Conservation (phyloP, 2,888 invertebrate species). For the Protodeltote pygarga region DNA sequence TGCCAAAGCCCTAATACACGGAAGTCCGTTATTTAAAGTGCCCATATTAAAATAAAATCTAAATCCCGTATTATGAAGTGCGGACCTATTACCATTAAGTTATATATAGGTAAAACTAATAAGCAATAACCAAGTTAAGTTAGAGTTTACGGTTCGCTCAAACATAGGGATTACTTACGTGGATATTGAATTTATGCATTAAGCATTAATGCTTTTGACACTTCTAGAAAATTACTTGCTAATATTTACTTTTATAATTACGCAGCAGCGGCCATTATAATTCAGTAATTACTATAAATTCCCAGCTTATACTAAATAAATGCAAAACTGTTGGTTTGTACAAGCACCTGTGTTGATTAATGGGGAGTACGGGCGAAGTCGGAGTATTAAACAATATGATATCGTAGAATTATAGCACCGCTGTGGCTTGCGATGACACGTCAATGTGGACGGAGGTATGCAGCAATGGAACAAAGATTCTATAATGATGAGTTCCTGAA, state of each 20-base stretch:
- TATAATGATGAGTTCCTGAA: too few relatives aligned
- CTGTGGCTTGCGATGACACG: constrained; percentile 51
- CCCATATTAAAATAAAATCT: too few relatives aligned
- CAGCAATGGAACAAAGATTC: constrained; percentile 5
- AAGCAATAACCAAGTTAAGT: neutral
- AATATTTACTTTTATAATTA: constrained; percentile 9
- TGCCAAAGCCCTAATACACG: too few relatives aligned
- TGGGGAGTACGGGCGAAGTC: constrained; percentile 44
- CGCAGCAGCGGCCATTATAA: constrained; percentile 17
- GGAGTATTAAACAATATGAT: constrained; percentile 59
- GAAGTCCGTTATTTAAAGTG: too few relatives aligned
- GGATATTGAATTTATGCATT: neutral
- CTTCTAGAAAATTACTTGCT: neutral
- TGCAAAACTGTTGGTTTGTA: constrained; percentile 29
- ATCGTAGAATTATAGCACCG: constrained; percentile 65
- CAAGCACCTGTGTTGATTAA: constrained; percentile 56
- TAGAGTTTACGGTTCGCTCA: constrained; percentile 22
- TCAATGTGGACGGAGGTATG: constrained; percentile 47
- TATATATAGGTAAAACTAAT: too few relatives aligned
- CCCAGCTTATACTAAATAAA: constrained; percentile 19
- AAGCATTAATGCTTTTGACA: neutral
- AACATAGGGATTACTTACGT: constrained; percentile 3
- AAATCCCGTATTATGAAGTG: too few relatives aligned
- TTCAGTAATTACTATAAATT: constrained; percentile 35
- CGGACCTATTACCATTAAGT: too few relatives aligned